Evolutionary conservation across 2,888 invertebrate genomes (phyloP), one percentile per base, ranked within the genome.

Genomic region (Cordylochernes scorpioides): DNA sequence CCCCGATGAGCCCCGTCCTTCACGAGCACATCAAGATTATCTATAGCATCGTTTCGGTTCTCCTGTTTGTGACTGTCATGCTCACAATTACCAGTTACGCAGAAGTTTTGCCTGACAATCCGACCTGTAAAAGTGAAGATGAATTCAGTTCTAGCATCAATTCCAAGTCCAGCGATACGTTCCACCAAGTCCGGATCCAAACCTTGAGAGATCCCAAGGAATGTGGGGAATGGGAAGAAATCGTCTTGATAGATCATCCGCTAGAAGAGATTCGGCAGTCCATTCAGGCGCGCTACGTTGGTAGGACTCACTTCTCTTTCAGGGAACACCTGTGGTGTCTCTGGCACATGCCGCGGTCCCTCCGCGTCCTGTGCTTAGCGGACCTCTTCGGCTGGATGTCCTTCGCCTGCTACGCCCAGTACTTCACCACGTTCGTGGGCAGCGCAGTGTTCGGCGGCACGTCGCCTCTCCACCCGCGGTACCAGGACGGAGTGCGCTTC

Each of bases 331-430:
- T 88, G 17, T 61, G 66, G 42, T 84, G 86, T 4, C 86, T 88
- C 32, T 55, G 88, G n/a, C 63, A 69, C 49, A 84, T 91, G 78
- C 88, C 91, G 0, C 59, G 44, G 27, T 82, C 82, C 1, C 58
- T 88, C 39, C 62, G 71, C 17, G 67, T 82, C 47, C 64, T 88
- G 8, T 88, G 88, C 47, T 50, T 84, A 36, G 88, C 88, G 9
- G 88, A 88, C 58, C 61, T 88, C 18, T 88, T 88, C 55, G 86
- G 84, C 49, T 91, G 88, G 88, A 88, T 86, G 84, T 80, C 86
- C 0, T 74, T 91, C 44, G 84, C 91, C 25, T 86, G 86, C 52
- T 91, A 88, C 50, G 86, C 86, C 0, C 58, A 88, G 5, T 88
- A 86, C 53, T 91, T 91, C 52, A 91, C 88, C 1, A 86, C 88